Evolutionary conservation across 1,140 invertebrate species (phyloP).

Genomic region (Euwallacea similis): DNA sequence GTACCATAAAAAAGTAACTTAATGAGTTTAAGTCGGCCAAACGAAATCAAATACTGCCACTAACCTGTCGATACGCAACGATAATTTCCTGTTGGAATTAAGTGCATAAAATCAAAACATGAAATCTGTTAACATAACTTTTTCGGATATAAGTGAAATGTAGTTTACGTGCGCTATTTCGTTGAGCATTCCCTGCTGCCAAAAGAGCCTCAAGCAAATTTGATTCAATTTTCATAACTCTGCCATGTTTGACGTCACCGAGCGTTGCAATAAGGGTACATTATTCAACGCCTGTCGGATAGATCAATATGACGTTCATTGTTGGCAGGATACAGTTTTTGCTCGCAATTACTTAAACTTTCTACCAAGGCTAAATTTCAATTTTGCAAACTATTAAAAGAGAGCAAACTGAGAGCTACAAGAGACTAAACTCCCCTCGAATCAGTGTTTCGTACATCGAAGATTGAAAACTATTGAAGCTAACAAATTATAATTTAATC

Average conservation of each 20-base stretch:
- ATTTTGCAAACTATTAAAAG: not conserved
- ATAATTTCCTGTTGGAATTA: no score
- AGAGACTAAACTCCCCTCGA: not conserved
- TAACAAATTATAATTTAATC: not conserved
- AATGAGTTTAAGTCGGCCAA: no score
- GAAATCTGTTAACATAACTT: no score
- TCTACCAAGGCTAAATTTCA: not conserved
- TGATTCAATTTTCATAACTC: constrained; percentile 4
- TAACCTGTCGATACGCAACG: no score
- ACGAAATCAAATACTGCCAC: no score
- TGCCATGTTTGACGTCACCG: not conserved
- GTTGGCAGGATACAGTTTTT: not conserved
- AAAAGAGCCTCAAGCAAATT: not conserved
- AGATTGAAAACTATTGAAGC: not conserved
- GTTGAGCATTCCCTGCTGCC: not conserved
- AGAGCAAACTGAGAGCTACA: not conserved
- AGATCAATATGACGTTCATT: not conserved
- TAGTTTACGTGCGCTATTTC: no score
- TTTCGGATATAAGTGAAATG: no score
- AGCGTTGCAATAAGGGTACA: not conserved
- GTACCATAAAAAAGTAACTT: no score
- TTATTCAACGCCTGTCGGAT: constrained; percentile 5
- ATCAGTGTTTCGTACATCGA: not conserved
- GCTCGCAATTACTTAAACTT: no score
- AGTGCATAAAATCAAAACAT: no score